phyloP scores from a whole-genome alignment of 2,888 invertebrate species.

The Eurytoma californica region DNA sequence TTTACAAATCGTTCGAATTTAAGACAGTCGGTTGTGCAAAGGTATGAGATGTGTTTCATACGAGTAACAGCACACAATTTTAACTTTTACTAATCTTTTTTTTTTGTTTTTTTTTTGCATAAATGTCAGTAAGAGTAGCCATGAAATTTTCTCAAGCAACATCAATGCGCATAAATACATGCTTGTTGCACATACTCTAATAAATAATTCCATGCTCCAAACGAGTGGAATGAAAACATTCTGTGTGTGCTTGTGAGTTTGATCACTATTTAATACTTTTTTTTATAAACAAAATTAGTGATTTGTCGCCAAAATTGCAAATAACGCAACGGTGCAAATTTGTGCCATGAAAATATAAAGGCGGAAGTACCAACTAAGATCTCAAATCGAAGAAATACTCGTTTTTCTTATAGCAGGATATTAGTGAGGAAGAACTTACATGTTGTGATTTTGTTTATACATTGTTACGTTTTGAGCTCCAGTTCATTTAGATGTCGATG shows the following conservation, averaged over 20 bases:
- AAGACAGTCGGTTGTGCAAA: background rate
- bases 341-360: constrained; percentile 44
- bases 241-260: constrained; percentile 51
- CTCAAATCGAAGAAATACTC: constrained; percentile 56
- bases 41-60: too few species aligned
- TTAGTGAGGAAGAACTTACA: constrained; percentile 72
- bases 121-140: background rate
- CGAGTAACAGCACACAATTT: background rate
- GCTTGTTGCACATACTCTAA: constrained; percentile 62
- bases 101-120: background rate
- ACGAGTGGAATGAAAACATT: constrained; percentile 49
- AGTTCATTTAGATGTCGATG: constrained; percentile 75
- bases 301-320: constrained; percentile 22
- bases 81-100: constrained; percentile 22
- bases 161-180: constrained; percentile 72
- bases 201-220: constrained; percentile 54
- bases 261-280: constrained; percentile 14
- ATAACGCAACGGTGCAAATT: constrained; percentile 46
- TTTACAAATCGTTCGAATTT: background rate
- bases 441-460: constrained; percentile 73
- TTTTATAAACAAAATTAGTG: constrained; percentile 30
- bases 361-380: constrained; percentile 30
- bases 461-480: constrained; percentile 75
- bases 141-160: constrained; percentile 68
- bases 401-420: constrained; percentile 67